Conservation (phyloP, 2,797 vertebrate species). For the Syndactyla subalaris region DNA sequence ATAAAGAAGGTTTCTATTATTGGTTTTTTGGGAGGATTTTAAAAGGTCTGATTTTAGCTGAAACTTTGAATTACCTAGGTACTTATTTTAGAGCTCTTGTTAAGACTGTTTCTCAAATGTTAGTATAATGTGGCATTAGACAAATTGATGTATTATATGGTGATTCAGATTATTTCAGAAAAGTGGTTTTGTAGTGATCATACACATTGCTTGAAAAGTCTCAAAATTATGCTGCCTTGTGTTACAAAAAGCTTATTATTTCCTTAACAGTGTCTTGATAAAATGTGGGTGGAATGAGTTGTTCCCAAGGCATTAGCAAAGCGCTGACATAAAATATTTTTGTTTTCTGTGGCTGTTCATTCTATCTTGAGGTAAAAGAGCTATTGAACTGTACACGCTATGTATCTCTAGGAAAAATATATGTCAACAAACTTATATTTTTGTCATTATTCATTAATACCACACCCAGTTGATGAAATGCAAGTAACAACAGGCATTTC, state of each 20-base stretch:
- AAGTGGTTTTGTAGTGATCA: slow-evolving; percentile 38
- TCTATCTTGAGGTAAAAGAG: slow-evolving; percentile 22
- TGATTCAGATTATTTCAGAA: slow-evolving; percentile 38
- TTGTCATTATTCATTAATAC: not conserved
- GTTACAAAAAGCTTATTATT: slow-evolving; percentile 64
- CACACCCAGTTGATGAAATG: not conserved
- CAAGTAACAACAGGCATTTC: not conserved
- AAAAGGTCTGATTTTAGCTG: not conserved
- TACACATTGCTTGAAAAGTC: slow-evolving; percentile 25
- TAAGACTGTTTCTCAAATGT: slow-evolving; percentile 13
- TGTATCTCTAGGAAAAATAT: not conserved
- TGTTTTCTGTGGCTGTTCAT: slow-evolving; percentile 53
- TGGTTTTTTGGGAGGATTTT: not conserved
- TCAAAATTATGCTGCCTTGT: slow-evolving; percentile 48
- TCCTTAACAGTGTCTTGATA: slow-evolving; percentile 45
- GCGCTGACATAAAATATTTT: slow-evolving; percentile 54
- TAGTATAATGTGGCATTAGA: slow-evolving; percentile 8
- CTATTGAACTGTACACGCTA: not conserved
- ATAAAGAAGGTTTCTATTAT: not conserved
- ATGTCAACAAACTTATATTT: not conserved
- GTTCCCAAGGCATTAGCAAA: slow-evolving; percentile 47
- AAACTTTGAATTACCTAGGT: not conserved
- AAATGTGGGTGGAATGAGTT: slow-evolving; percentile 46
- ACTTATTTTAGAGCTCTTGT: not conserved
- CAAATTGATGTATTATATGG: slow-evolving; percentile 2